Evolutionary conservation across 1,140 invertebrate genomes (phyloP), one percentile per base, ranked within the genome.

Genomic region (Vanessa atalanta): DNA sequence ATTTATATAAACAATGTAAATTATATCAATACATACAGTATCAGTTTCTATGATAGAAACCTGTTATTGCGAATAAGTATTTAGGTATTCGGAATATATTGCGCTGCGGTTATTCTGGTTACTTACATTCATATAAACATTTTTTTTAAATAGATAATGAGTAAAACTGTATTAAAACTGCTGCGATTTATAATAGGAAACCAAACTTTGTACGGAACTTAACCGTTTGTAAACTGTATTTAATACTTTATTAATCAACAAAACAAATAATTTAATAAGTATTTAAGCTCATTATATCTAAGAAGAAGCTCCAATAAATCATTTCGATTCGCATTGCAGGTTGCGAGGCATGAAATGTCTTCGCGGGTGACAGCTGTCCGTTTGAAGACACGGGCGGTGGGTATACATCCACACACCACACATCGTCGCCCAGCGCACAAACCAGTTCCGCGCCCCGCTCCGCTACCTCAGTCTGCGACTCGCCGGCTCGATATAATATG

Each of bases 381-480:
- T 72, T 70, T 50, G 70, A 70, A 65, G 61, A 74, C 61, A 75
- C 51, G 69, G 64, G 70, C 65, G 60, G 47, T 67, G 67, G 69
- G 69, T 57, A 68, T 70, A 72, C 67, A 71, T 43, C 66, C 70
- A 78, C 74, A 61, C 57, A 61, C 70, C 55, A 77, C 74, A 76
- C 79, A 76, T 79, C 73, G 80, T 26, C 72, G 73, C 70, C 64
- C 78, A 82, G 76, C 79, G 82, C 80, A 73, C 79, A 88, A 89
- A 90, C 88, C 88, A 82, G 88, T 90, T 90, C 77, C 57, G 71
- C 79, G 72, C 79, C 77, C 71, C 77, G 73, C 79, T 51, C 80
- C 79, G 77, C 82, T 77, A 75, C 82, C 79, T 72, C 70, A 37
- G 69, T 86, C 88, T 84, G 84, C 85, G 84, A 82, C 82, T 84